Conservation (phyloP, 2,113 vertebrate genomes). For the Procavia capensis region DNA sequence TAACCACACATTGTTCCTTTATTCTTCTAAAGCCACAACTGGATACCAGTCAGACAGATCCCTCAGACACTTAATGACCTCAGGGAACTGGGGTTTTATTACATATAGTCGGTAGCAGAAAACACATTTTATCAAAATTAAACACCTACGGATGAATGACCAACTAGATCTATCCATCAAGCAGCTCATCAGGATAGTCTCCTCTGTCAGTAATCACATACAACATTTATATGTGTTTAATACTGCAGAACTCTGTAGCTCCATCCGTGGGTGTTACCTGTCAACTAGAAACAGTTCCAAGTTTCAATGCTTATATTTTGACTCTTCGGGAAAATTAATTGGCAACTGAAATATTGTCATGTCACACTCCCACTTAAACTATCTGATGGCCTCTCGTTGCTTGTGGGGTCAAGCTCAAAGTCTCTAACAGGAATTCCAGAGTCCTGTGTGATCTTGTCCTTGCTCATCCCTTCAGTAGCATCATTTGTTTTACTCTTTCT, state of each 20-base stretch:
- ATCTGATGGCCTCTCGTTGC: background rate
- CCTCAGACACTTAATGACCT: constrained; percentile 58
- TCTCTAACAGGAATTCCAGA: background rate
- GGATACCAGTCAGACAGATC: constrained; percentile 29
- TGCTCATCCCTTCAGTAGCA: background rate
- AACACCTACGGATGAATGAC: constrained; percentile 58
- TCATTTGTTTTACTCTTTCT: background rate
- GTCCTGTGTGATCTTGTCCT: background rate
- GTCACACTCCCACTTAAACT: background rate
- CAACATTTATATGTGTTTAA: background rate
- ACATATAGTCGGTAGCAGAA: constrained; percentile 44
- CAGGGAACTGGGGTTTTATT: constrained; percentile 53
- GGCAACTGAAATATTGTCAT: background rate
- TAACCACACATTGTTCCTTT: constrained; percentile 7
- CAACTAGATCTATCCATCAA: constrained; percentile 51
- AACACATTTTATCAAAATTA: constrained; percentile 72
- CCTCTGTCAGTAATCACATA: constrained; percentile 19
- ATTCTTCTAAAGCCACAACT: constrained; percentile 50
- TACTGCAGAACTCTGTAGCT: background rate
- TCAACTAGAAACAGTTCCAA: background rate
- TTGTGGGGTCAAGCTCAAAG: background rate
- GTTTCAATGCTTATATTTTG: background rate
- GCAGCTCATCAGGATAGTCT: constrained; percentile 48
- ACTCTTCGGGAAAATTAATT: constrained; percentile 30
- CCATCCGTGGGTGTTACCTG: background rate